Conservation (phyloP, 1,140 invertebrate species). For the Wasmannia auropunctata region DNA sequence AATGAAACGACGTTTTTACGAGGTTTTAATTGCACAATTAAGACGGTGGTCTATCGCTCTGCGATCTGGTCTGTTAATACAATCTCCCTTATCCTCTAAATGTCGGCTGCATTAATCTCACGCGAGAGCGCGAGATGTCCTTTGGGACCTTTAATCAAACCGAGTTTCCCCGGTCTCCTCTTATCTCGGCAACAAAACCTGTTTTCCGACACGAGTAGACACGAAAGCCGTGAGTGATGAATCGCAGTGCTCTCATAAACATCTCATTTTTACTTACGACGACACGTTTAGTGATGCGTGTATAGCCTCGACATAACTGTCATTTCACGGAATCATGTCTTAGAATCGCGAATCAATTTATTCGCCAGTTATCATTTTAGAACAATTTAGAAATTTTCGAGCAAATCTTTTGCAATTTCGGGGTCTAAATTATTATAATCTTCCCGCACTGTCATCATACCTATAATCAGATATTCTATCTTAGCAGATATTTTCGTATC, state of each 20-base stretch:
- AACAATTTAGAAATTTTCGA: too few species aligned
- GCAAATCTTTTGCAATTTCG: neutral
- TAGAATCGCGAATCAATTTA: neutral
- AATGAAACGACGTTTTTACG: constrained; percentile 36
- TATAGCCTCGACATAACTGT: neutral
- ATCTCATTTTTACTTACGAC: constrained; percentile 30
- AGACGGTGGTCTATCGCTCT: constrained; percentile 65
- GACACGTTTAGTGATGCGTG: neutral
- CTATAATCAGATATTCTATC: too few species aligned
- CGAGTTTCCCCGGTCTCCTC: constrained; percentile 9
- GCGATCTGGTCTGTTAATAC: constrained; percentile 59
- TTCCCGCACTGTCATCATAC: too few species aligned
- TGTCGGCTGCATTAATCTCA: constrained; percentile 65
- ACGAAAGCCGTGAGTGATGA: constrained; percentile 6
- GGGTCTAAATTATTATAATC: neutral
- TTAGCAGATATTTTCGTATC: neutral
- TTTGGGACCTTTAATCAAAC: constrained; percentile 38
- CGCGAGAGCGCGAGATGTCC: constrained; percentile 17
- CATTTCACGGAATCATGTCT: neutral
- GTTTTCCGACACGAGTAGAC: constrained; percentile 14
- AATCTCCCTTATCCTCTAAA: constrained; percentile 30
- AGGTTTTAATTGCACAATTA: constrained; percentile 50
- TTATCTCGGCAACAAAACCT: constrained; percentile 34
- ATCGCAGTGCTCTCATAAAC: neutral
- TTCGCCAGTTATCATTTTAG: neutral